Evolutionary conservation across 2,797 vertebrate species (phyloP).

Genomic region (Dermochelys coriacea): DNA sequence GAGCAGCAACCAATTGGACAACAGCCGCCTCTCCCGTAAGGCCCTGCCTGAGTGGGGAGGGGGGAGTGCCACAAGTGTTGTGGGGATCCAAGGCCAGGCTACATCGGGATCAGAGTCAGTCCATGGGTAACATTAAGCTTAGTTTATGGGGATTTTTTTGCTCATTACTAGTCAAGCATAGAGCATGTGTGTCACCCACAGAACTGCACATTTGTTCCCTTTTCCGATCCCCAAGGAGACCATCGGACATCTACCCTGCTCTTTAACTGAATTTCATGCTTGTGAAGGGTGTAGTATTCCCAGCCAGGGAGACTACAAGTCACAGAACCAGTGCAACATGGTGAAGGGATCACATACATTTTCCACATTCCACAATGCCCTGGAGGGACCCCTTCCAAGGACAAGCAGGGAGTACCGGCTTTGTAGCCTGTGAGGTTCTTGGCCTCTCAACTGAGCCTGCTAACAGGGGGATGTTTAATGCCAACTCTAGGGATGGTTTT

Average conservation of each 20-base stretch:
- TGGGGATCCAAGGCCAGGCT: neutral
- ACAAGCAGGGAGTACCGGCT: neutral
- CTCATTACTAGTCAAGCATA: neutral
- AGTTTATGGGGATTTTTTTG: neutral
- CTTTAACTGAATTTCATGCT: neutral
- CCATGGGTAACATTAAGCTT: rapidly evolving
- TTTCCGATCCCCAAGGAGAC: neutral
- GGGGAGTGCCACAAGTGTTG: neutral
- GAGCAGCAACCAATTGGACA: constrained; percentile 85
- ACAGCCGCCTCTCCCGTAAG: constrained; percentile 94
- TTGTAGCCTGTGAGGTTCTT: neutral
- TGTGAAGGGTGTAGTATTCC: neutral
- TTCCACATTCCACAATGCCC: neutral
- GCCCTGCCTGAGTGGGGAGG: neutral
- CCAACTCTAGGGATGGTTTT: neutral
- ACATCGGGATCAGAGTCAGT: neutral
- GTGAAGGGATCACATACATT: neutral
- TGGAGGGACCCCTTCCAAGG: neutral
- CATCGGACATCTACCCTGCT: neutral
- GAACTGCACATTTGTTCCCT: neutral
- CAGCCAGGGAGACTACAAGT: neutral
- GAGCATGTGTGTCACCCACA: neutral
- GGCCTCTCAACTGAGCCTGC: neutral
- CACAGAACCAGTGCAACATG: neutral
- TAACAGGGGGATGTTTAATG: neutral